Conservation (phyloP, 2,888 invertebrate genomes). For the Drosophila meridionalis region DNA sequence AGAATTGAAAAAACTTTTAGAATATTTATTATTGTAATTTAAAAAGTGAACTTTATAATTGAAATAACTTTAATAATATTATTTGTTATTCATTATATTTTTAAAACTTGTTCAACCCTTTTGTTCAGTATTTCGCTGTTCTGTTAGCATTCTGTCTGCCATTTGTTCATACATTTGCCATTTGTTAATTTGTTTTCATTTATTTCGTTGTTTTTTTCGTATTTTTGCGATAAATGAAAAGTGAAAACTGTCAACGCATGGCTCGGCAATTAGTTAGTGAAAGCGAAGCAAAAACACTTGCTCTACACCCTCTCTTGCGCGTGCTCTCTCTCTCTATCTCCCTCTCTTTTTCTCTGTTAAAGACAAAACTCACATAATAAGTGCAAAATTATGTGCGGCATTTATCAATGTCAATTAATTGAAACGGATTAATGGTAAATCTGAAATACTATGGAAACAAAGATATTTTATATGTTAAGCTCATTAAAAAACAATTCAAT, state of each 20-base stretch:
- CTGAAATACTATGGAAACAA: background rate
- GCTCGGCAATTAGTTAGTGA: slow-evolving; percentile 63
- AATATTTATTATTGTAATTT: background rate
- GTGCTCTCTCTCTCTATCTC: slow-evolving; percentile 2
- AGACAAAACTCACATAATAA: slow-evolving; percentile 40
- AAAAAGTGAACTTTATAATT: background rate
- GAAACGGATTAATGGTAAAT: slow-evolving; percentile 19
- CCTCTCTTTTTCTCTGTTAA: slow-evolving; percentile 8
- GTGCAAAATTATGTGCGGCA: slow-evolving; percentile 41
- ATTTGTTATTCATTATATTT: background rate
- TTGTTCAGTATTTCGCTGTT: background rate
- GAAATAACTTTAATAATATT: background rate
- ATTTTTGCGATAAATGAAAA: slow-evolving; percentile 56
- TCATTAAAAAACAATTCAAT: background rate
- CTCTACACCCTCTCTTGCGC: background rate
- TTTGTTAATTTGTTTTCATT: slow-evolving; percentile 21
- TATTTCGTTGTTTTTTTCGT: slow-evolving; percentile 1
- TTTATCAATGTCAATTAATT: slow-evolving; percentile 60
- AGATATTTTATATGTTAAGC: background rate
- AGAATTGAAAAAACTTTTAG: background rate
- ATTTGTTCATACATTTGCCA: slow-evolving; percentile 1
- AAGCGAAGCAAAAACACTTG: slow-evolving; percentile 52
- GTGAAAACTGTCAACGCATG: slow-evolving; percentile 68
- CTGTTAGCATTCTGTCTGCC: slow-evolving; percentile 6
- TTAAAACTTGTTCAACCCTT: background rate